Evolutionary conservation across 1,140 invertebrate genomes (phyloP), one percentile per base, ranked within the genome.

Genomic region (Papilio helenus): DNA sequence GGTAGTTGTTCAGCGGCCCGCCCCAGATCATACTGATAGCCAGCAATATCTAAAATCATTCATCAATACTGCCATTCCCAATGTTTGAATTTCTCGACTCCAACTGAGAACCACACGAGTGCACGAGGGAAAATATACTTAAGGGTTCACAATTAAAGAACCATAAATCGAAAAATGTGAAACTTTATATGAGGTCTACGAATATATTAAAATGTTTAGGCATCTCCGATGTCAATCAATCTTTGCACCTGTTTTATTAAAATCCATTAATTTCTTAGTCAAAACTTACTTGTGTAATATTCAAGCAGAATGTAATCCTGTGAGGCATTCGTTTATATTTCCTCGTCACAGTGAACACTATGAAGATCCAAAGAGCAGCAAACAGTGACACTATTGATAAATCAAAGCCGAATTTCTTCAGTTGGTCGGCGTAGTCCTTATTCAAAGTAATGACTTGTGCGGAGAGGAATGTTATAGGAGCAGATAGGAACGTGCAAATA

Each of bases 401-500:
- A 88, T 98, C 98, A 81, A 98, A 97, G 2, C 97, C 97, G 86
- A 98, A 98, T 20, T 95, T 92, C 88, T 97, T 96, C n/a, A 99
- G 89, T 83, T 98, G 96, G 79, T 96, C 95, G 8, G 97, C 95
- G 93, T 97, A 97, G 89, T 97, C 96, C 83, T 96, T 96, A 76
- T 96, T 97, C 29, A 98, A 95, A 16, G 96, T 96, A 80, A 99
- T 97, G 96, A 99, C 97, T 95, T 98, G 98, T 8, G 98, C 98
- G 0, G 98, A 99, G 51, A 99, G 96, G 90, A 99, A 99, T 97
- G 99, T 99, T 61, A 99, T 94, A 0, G 98, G 99, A 1, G 98
- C 98, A 14, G 98, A 98, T 49, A 99, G 93, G 90, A 99, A 98
- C 0, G 98, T 99, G 82, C 98, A 98, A 3, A 98, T 97, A 5